These are phyloP conservation scores for Drosophila pseudoananassae DNA, from an alignment of 1,140 invertebrate genomes.

Conservation along the genomic window DNA sequence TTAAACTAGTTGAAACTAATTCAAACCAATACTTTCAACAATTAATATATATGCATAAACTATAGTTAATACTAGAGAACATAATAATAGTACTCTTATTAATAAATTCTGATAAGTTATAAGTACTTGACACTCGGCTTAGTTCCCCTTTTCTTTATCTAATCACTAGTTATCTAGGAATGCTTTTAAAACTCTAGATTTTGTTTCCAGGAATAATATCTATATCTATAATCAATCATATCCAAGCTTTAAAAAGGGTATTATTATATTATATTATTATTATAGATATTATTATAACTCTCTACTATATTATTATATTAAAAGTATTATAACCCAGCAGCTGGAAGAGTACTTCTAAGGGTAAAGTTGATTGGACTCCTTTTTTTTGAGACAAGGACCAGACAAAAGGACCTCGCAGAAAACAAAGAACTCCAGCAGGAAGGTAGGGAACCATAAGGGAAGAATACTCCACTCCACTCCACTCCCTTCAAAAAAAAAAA, in stretches of 20 bases:
- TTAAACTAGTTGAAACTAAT: conserved; percentile 27
- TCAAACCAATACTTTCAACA: not conserved
- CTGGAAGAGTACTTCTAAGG: conserved; percentile 7
- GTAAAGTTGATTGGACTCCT: conserved; percentile 30
- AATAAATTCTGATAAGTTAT: too few species aligned
- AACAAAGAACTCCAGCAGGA: conserved; percentile 33
- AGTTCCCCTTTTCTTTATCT: not conserved
- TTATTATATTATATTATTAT: too few species aligned
- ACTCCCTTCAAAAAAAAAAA: too few species aligned
- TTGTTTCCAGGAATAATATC: not conserved
- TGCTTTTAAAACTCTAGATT: too few species aligned
- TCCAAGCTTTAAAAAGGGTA: too few species aligned
- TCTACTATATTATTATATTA: too few species aligned
- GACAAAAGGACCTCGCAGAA: conserved; percentile 15
- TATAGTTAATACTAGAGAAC: too few species aligned
- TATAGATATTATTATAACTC: too few species aligned
- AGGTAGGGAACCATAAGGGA: conserved; percentile 6
- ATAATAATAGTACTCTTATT: too few species aligned
- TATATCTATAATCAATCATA: too few species aligned
- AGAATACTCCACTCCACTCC: not conserved
- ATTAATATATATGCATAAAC: too few species aligned
- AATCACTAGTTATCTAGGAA: not conserved
- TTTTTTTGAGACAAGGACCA: conserved; percentile 7
- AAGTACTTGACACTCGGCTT: too few species aligned
- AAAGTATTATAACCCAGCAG: not conserved